Evolutionary conservation across 2,888 invertebrate genomes (phyloP).

Genomic region (Philonicus albiceps): DNA sequence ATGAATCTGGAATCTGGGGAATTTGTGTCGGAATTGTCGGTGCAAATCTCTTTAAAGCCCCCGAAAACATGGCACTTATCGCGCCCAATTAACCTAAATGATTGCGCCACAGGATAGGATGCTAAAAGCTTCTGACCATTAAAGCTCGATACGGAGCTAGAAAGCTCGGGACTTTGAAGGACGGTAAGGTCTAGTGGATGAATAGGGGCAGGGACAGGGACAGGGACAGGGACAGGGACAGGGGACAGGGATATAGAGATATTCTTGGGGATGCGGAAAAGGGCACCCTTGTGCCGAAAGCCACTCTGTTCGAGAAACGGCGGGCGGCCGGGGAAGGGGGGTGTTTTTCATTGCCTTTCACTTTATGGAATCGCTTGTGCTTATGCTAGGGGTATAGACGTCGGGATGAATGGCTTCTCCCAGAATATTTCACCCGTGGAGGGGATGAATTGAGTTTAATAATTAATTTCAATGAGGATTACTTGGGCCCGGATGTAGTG

Average conservation of each 20-base stretch:
- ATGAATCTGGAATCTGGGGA: constrained; percentile 18
- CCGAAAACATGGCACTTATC: constrained; percentile 39
- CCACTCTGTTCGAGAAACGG: background rate
- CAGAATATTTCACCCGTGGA: background rate
- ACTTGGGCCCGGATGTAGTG: constrained; percentile 32
- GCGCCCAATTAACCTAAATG: constrained; percentile 36
- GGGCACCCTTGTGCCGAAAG: background rate
- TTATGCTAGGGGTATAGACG: background rate
- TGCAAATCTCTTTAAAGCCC: constrained; percentile 28
- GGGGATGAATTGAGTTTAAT: constrained; percentile 41
- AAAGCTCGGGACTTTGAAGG: background rate
- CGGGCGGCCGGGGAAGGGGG: background rate
- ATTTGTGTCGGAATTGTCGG: constrained; percentile 15
- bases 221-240: no score
- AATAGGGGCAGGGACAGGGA: background rate
- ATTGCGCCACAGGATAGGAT: constrained; percentile 15
- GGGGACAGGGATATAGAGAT: background rate
- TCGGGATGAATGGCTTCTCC: constrained; percentile 10
- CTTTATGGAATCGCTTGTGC: background rate
- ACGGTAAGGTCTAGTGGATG: background rate
- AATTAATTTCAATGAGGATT: constrained; percentile 42
- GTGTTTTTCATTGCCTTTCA: constrained; percentile 7
- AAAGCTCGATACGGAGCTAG: background rate
- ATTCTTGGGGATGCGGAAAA: background rate
- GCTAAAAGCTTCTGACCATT: constrained; percentile 37